Percentiles rank a stretch among this genome's conserved stretches.
Conservation (phyloP, 2,797 vertebrate species). For the Anolis apletophallus region DNA sequence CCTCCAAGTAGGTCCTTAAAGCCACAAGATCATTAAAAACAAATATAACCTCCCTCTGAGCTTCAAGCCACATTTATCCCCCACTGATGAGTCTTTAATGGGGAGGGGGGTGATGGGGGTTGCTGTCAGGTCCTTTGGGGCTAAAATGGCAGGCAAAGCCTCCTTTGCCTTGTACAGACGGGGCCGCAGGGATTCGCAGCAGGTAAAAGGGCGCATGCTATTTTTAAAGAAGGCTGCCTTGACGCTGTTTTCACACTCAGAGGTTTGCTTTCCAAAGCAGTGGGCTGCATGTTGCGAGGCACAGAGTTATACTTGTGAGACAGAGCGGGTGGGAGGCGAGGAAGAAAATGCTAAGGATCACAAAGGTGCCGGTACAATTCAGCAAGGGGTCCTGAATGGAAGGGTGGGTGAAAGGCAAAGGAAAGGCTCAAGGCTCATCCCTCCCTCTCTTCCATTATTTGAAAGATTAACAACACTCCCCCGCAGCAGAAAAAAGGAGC, state of each 20-base stretch:
- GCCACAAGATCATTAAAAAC: too few species aligned
- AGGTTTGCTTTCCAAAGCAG: constrained; percentile 16
- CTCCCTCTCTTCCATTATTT: constrained; percentile 51
- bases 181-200: background rate
- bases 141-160: background rate
- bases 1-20: background rate
- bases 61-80: background rate
- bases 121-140: background rate
- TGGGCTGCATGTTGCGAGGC: background rate
- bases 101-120: too few species aligned
- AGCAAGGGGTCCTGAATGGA: constrained; percentile 47
- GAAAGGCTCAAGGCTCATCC: constrained; percentile 26
- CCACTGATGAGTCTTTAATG: background rate
- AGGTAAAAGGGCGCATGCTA: constrained; percentile 4
- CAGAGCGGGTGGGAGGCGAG: constrained; percentile 12
- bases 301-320: constrained; percentile 9
- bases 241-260: background rate
- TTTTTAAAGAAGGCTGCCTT: constrained; percentile 17
- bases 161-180: background rate
- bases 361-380: constrained; percentile 30
- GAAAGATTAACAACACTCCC: constrained; percentile 66
- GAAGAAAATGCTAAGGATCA: constrained; percentile 43
- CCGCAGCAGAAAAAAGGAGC: constrained; percentile 57
- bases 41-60: background rate
- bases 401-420: constrained; percentile 52